Evolutionary conservation across 2,113 vertebrate species (phyloP), one percentile per base, ranked within the genome.

Genomic region (Pseudorectes ferrugineus): DNA sequence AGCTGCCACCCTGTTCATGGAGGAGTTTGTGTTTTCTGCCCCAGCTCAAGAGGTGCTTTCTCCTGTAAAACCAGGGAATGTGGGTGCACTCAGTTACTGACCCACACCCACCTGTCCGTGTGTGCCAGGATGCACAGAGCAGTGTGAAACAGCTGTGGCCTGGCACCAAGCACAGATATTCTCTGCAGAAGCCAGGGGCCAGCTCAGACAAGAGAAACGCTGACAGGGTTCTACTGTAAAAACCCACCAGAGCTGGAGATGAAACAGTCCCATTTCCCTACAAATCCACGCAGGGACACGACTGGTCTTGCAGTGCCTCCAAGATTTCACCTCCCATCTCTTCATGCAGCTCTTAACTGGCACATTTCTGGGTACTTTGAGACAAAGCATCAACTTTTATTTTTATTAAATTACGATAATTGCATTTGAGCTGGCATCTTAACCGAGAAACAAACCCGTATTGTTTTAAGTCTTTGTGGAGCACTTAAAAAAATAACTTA

Each of bases 71-170:
- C 4, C 4, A 35, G 54, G 55, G 46, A 12, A 13, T 3, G 22
- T 14, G 49, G 15, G 24, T 16, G 28, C 25, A 11, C 21, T 8
- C 0, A 2, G 23, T 22, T 3, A 5, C n/a, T 16, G 20, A 21
- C 43, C 52, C 33, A 18, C 22, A 23, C 5, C 24, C 3, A 0
- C 33, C 26, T 59, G 45, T 22, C 45, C 36, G 5, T 3, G 0
- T 1, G 1, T 24, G 52, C 21, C 0, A 3, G 35, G 71, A 19
- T 9, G 23, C 48, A 29, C 19, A 22, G 66, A 15, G 1, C 16
- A 7, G 25, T 1, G 29, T 14, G 62, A 11, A 67, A 15, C 5
- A 70, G 65, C 42, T 1, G 2, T 14, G 31, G 28, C 29, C 28
- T 14, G 45, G 49, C 26, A 16, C 45, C 6, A 36, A 43, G 15